Percentiles rank a stretch among this genome's conserved stretches.
Conservation (phyloP, 2,113 vertebrate species). For the Crotalus tigris region DNA sequence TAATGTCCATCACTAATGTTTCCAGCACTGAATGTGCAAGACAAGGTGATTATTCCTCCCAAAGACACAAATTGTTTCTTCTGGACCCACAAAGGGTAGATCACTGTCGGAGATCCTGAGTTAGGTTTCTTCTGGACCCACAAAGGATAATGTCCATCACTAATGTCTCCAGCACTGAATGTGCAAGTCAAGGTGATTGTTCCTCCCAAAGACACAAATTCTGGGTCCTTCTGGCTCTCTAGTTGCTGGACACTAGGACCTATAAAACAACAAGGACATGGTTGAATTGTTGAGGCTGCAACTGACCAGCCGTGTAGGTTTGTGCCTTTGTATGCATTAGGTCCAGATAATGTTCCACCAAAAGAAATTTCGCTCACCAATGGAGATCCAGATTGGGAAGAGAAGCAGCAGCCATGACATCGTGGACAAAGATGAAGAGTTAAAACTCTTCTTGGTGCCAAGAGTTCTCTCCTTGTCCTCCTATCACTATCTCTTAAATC, state of each 20-base stretch:
- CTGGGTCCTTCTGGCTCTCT: not conserved
- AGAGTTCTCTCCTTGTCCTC: not conserved
- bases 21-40: not conserved
- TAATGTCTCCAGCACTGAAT: not conserved
- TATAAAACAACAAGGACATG: not conserved
- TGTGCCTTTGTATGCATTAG: not conserved
- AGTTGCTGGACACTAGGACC: slow-evolving; percentile 18
- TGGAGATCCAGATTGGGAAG: not conserved
- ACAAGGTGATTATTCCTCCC: not conserved
- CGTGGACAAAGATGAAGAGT: not conserved
- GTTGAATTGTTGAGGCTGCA: not conserved
- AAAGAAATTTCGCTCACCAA: not conserved
- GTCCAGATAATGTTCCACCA: not conserved
- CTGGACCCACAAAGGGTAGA: not conserved
- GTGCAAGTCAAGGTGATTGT: slow-evolving; percentile 12
- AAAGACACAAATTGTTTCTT: not conserved
- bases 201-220: not conserved
- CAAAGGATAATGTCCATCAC: not conserved
- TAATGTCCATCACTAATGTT: not conserved
- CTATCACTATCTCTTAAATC: not conserved
- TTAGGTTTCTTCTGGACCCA: not conserved
- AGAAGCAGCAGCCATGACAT: not conserved
- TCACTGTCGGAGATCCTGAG: no score
- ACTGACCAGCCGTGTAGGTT: not conserved
- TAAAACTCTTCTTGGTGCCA: no score